Percentiles rank a stretch among this genome's conserved stretches.
Evolutionary conservation across 2,888 invertebrate species (phyloP).

Genomic region (Pasiphila rectangulata): DNA sequence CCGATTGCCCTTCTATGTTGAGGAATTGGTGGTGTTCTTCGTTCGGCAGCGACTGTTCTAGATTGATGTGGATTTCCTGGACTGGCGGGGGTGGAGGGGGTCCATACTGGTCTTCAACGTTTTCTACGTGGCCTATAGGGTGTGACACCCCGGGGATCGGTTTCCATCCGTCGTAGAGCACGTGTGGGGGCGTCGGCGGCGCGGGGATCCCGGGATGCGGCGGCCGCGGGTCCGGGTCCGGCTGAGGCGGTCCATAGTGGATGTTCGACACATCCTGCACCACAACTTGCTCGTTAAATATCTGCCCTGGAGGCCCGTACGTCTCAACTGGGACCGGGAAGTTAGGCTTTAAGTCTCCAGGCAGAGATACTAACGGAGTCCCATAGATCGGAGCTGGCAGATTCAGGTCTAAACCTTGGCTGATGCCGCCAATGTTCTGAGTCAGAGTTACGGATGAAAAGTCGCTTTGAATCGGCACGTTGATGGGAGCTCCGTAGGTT

Average conservation of each 20-base stretch:
- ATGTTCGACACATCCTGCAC: conserved; percentile 57
- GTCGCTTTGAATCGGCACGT: conserved; percentile 38
- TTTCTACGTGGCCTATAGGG: conserved; percentile 59
- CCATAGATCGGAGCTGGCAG: conserved; percentile 71
- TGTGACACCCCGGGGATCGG: conserved; percentile 86
- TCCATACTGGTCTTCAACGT: conserved; percentile 57
- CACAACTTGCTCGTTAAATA: conserved; percentile 60
- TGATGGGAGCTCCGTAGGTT: conserved; percentile 48
- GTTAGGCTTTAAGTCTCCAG: conserved; percentile 63
- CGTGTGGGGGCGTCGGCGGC: conserved; percentile 87
- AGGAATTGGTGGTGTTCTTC: conserved; percentile 29
- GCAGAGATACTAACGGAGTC: conserved; percentile 56
- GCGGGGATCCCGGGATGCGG: conserved; percentile 86
- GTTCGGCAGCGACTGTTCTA: conserved; percentile 51
- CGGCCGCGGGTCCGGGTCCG: conserved; percentile 80
- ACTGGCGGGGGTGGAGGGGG: conserved; percentile 59
- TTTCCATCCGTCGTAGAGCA: conserved; percentile 92
- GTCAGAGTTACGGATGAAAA: conserved; percentile 36
- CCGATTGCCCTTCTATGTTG: conserved; percentile 10
- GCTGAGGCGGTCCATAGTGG: conserved; percentile 82
- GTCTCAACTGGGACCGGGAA: conserved; percentile 67
- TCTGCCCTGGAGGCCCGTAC: conserved; percentile 74
- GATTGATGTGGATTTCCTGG: conserved; percentile 51
- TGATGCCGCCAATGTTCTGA: conserved; percentile 30
- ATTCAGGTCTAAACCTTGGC: conserved; percentile 45